Conservation (phyloP, 2,797 vertebrate species). For the Notolabrus celidotus region DNA sequence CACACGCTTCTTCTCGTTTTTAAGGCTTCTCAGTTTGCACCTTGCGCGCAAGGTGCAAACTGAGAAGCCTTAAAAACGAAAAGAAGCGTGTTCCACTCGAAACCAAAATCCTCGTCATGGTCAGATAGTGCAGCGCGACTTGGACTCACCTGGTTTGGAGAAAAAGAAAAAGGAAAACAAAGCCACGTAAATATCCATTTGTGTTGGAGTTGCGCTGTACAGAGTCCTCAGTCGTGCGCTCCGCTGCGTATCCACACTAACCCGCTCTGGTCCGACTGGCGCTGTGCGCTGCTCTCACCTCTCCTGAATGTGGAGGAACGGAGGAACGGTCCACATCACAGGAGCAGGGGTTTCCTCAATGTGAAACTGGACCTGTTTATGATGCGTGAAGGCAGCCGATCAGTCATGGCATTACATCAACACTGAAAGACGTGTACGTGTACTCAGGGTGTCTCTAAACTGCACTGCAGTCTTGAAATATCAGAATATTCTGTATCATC, state of each 20-base stretch:
- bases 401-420: rapidly evolving
- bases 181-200: constrained; percentile 85
- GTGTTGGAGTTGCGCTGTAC: constrained; percentile 64
- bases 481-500: background rate
- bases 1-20: too few relatives aligned
- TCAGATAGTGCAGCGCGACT: background rate
- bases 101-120: background rate
- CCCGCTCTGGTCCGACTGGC: constrained; percentile 65
- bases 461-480: rapidly evolving
- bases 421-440: rapidly evolving
- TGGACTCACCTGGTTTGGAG: constrained; percentile 78
- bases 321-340: constrained; percentile 76
- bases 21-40: background rate
- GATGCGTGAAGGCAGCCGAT: background rate
- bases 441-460: background rate
- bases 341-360: constrained; percentile 49
- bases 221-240: constrained; percentile 71
- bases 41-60: constrained; percentile 41
- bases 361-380: rapidly evolving
- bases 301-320: constrained; percentile 65
- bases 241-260: constrained; percentile 51
- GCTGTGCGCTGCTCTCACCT: constrained; percentile 61
- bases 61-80: constrained; percentile 19
- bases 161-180: constrained; percentile 76
- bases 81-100: constrained; percentile 14